Evolutionary conservation across 2,113 vertebrate genomes (phyloP).

Genomic region (Sylvilagus bachmani): DNA sequence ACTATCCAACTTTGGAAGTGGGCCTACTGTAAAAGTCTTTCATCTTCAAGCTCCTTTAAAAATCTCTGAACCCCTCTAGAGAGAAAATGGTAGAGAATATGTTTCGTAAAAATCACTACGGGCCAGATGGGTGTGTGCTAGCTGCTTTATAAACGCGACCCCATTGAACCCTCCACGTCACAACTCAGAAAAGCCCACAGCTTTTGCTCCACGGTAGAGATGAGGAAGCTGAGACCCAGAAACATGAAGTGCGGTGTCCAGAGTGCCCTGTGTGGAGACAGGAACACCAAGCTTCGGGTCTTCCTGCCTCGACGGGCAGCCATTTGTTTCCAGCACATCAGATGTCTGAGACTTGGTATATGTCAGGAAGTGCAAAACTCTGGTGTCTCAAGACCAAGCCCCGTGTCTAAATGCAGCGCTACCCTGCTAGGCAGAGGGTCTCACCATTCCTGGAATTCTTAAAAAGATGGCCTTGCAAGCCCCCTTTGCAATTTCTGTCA

Average conservation of each 20-base stretch:
- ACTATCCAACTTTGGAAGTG: background rate
- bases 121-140: background rate
- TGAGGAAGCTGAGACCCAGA: background rate
- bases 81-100: background rate
- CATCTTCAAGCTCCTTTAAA: background rate
- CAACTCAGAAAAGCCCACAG: background rate
- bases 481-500: background rate
- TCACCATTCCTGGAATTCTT: background rate
- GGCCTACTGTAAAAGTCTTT: background rate
- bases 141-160: background rate
- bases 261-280: background rate
- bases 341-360: background rate
- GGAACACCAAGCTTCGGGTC: background rate
- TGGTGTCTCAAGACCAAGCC: background rate
- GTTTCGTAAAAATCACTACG: accelerated
- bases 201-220: background rate
- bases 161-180: background rate
- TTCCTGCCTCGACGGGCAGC: background rate
- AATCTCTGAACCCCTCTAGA: background rate
- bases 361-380: background rate
- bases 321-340: background rate
- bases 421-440: background rate
- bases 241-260: accelerated
- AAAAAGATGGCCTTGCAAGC: background rate
- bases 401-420: accelerated